A percentile compares a stretch with the other conserved stretches of the same genome.
These are phyloP conservation scores for Eustalomyia histrio DNA, from an alignment of 2,888 invertebrate species.

Conservation along the genomic window DNA sequence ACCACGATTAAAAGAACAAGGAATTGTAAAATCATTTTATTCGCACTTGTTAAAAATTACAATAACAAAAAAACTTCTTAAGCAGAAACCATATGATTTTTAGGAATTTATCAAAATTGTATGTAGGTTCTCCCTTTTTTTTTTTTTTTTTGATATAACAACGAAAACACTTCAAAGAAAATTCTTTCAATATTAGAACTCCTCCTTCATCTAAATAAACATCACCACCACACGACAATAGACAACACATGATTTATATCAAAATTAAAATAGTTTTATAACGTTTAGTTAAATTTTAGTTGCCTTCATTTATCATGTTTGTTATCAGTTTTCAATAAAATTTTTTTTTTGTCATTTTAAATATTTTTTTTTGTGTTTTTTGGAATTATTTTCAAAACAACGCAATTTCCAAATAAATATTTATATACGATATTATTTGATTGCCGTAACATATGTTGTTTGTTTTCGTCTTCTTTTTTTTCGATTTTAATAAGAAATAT, in stretches of 20 bases:
- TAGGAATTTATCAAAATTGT: conserved; percentile 25
- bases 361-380: conserved; percentile 26
- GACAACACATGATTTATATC: conserved; percentile 51
- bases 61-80: background rate
- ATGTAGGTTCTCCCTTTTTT: conserved; percentile 1
- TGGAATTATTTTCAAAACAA: conserved; percentile 40
- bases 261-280: background rate
- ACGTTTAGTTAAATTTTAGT: background rate
- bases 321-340: conserved; percentile 17
- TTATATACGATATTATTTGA: conserved; percentile 24
- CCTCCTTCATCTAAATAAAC: conserved; percentile 9
- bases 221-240: background rate
- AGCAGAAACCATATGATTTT: conserved; percentile 41
- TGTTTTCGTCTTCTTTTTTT: conserved; percentile 14
- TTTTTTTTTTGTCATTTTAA: conserved; percentile 34
- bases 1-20: conserved; percentile 43
- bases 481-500: conserved; percentile 3
- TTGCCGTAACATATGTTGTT: conserved; percentile 58
- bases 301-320: conserved; percentile 34
- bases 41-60: conserved; percentile 48
- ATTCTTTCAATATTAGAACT: background rate
- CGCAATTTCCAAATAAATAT: conserved; percentile 56
- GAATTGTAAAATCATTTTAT: conserved; percentile 36
- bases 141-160: background rate
- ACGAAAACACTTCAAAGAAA: conserved; percentile 22